Evolutionary conservation across 2,113 vertebrate genomes (phyloP).

Genomic region (Progne subis): DNA sequence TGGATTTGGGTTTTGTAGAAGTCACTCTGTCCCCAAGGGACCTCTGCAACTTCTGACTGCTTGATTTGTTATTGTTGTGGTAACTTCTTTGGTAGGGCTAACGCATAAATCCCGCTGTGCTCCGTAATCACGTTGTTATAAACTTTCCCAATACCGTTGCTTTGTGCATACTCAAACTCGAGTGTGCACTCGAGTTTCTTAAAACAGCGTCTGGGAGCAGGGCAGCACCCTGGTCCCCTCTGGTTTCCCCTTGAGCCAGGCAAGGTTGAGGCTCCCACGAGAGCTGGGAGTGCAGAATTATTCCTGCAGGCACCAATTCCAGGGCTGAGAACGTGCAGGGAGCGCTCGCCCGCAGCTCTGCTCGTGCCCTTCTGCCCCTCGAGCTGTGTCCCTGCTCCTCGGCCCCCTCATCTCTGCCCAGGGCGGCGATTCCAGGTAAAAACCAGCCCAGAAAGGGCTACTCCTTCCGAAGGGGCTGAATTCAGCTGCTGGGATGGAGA

Average conservation of each 20-base stretch:
- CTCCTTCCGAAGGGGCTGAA: background rate
- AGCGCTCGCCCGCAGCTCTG: background rate
- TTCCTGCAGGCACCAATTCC: background rate
- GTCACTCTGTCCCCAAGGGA: background rate
- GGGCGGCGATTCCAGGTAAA: background rate
- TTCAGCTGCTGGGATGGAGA: background rate
- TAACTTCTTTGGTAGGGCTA: background rate
- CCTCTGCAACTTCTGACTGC: background rate
- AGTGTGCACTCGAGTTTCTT: background rate
- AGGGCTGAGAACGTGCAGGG: background rate
- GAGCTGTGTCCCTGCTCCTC: background rate
- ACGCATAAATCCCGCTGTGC: background rate
- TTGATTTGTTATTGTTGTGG: background rate
- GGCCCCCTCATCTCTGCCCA: background rate
- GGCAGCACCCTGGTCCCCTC: background rate
- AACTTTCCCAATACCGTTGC: background rate
- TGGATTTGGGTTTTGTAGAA: background rate
- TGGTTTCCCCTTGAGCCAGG: fast-evolving
- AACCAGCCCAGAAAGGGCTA: background rate
- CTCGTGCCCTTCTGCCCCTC: background rate
- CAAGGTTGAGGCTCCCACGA: background rate
- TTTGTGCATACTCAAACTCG: background rate
- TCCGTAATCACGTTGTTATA: fast-evolving
- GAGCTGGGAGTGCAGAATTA: background rate
- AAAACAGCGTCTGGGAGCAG: background rate